Percentiles rank a stretch among this genome's conserved stretches.
These are phyloP conservation scores for Aldabrachelys gigantea DNA, from an alignment of 2,113 vertebrate species.

Conservation along the genomic window DNA sequence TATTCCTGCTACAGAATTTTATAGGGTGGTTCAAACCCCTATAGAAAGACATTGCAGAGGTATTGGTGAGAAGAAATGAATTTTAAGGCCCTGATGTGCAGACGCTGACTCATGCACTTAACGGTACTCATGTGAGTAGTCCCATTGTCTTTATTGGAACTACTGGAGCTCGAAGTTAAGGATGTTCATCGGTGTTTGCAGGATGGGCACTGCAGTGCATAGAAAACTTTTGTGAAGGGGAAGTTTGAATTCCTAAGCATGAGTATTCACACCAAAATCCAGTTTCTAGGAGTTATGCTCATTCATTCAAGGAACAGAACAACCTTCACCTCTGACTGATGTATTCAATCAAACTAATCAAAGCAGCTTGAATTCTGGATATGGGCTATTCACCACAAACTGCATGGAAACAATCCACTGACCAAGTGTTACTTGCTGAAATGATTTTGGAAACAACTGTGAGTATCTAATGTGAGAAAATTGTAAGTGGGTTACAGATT, in stretches of 20 bases:
- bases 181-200: not conserved
- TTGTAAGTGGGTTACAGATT: too few relatives aligned
- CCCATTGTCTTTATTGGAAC: not conserved
- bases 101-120: not conserved
- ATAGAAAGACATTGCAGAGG: not conserved
- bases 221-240: not conserved
- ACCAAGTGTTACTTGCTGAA: not conserved
- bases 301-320: not conserved
- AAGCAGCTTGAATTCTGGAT: not conserved
- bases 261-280: not conserved
- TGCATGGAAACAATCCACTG: not conserved
- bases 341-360: not conserved
- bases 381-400: not conserved
- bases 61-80: not conserved
- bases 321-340: fast-evolving
- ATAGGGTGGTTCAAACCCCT: not conserved
- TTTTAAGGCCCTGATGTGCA: not conserved
- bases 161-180: not conserved
- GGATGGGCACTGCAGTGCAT: not conserved
- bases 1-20: not conserved
- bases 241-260: not conserved
- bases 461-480: too few relatives aligned
- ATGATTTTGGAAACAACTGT: too few relatives aligned
- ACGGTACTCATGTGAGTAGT: not conserved
- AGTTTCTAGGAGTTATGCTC: not conserved